Evolutionary conservation across 1,140 invertebrate genomes (phyloP).

Genomic region (Lanistes nyassanus): DNA sequence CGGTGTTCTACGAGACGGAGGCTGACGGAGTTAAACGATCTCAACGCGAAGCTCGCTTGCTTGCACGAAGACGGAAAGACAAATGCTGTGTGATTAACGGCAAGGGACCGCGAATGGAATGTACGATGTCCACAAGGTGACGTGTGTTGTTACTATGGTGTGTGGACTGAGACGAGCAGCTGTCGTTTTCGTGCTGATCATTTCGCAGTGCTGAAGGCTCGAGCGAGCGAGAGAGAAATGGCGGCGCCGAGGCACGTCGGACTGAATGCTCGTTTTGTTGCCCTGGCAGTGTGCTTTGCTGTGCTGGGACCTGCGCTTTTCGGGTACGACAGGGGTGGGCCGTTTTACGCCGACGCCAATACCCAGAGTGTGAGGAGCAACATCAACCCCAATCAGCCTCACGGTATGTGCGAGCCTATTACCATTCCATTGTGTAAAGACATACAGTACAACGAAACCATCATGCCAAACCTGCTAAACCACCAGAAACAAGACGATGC

Average conservation of each 20-base stretch:
- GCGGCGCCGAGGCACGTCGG: neutral
- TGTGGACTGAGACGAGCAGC: neutral
- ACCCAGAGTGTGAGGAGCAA: constrained; percentile 23
- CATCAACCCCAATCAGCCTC: constrained; percentile 27
- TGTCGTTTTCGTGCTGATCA: neutral
- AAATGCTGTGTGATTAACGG: neutral
- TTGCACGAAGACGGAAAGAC: too few species aligned
- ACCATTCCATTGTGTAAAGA: constrained; percentile 92
- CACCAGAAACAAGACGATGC: constrained; percentile 96
- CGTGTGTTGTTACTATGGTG: neutral
- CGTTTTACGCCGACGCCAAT: neutral
- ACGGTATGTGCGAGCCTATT: constrained; percentile 91
- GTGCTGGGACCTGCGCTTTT: constrained; percentile 8
- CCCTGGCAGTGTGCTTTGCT: constrained; percentile 10
- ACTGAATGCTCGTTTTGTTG: neutral
- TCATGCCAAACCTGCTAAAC: constrained; percentile 93
- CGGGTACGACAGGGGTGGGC: neutral
- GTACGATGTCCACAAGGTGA: neutral
- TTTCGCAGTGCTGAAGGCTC: neutral
- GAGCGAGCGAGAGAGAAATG: constrained; percentile 13
- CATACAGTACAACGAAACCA: constrained; percentile 93
- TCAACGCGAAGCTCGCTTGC: neutral
- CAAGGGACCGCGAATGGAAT: neutral
- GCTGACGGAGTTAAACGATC: neutral
- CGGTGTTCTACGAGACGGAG: constrained; percentile 8